Percentiles rank a stretch among this genome's conserved stretches.
These are phyloP conservation scores for Melangyna quadrimaculata DNA, from an alignment of 2,888 invertebrate genomes.

Conservation along the genomic window DNA sequence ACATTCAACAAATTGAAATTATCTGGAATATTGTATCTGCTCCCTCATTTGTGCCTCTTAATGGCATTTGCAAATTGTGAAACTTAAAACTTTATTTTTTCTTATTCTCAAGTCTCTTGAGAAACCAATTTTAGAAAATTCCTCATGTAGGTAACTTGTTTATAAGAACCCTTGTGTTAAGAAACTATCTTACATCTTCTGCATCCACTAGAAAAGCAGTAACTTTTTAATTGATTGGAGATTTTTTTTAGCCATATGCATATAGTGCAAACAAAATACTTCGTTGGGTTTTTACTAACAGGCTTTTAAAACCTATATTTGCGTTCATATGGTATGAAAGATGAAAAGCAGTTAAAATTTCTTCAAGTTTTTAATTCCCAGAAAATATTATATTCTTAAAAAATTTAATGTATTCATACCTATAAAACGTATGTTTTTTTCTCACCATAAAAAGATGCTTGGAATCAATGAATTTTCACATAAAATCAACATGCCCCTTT, in stretches of 20 bases:
- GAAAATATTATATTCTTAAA: background rate
- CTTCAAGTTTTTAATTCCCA: background rate
- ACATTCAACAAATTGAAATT: no score
- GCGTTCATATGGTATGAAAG: background rate
- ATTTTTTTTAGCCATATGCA: background rate
- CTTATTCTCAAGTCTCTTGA: background rate
- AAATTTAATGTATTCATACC: background rate
- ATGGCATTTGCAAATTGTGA: background rate
- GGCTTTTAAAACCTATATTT: background rate
- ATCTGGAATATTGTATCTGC: no score
- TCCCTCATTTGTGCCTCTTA: background rate
- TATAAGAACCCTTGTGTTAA: background rate
- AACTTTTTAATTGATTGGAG: slow-evolving; percentile 28
- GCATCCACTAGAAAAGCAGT: background rate
- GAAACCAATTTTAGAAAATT: slow-evolving; percentile 15
- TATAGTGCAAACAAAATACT: background rate
- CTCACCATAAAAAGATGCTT: background rate
- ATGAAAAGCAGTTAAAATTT: background rate
- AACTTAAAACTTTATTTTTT: background rate
- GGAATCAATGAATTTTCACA: background rate
- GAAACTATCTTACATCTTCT: slow-evolving; percentile 3
- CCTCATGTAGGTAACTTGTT: background rate
- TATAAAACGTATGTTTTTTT: background rate
- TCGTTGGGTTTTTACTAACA: background rate
- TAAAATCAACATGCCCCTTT: background rate